Percentiles rank a stretch among this genome's conserved stretches.
phyloP scores from a whole-genome alignment of 2,113 vertebrate genomes.

The Rhipidura dahli region DNA sequence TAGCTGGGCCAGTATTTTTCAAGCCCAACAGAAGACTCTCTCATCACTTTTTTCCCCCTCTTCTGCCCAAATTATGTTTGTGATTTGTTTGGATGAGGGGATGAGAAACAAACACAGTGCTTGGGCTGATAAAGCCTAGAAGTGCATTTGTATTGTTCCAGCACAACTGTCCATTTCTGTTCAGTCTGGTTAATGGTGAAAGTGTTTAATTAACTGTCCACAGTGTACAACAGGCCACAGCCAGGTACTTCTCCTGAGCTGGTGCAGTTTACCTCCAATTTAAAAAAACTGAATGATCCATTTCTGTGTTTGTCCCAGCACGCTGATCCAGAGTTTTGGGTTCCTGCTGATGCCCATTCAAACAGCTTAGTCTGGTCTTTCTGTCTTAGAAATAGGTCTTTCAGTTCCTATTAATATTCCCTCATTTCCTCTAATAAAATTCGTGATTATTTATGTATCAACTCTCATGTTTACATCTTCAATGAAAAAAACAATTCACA shows the following conservation, averaged over 20 bases:
- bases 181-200: not conserved
- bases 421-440: not conserved
- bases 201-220: not conserved
- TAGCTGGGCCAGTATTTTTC: not conserved
- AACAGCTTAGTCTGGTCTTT: not conserved
- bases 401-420: not conserved
- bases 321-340: not conserved
- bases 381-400: too few relatives aligned
- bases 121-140: accelerated
- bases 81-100: not conserved
- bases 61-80: not conserved
- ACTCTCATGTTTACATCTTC: not conserved
- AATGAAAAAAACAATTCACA: not conserved
- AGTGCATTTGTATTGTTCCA: not conserved
- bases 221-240: not conserved
- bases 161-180: not conserved
- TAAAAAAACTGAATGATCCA: not conserved
- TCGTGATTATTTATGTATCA: not conserved
- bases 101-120: not conserved
- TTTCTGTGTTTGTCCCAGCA: not conserved
- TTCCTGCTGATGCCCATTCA: not conserved
- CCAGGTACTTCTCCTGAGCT: not conserved
- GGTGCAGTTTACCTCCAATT: not conserved
- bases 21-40: not conserved
- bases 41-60: not conserved